Evolutionary conservation across 2,113 vertebrate species (phyloP).

Genomic region (Grallaria varia): DNA sequence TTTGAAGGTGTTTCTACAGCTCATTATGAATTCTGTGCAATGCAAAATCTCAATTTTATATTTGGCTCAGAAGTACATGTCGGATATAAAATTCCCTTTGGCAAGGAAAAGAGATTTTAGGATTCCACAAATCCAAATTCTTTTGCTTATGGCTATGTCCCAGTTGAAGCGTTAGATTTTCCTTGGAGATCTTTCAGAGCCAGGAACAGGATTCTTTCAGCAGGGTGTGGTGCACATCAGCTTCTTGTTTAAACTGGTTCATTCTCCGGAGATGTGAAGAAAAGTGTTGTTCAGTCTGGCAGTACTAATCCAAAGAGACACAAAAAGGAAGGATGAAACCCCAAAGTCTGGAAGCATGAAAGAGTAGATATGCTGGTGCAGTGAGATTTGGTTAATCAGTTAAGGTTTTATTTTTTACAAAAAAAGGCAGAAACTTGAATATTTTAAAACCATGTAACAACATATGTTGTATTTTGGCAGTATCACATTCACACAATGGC

Average conservation of each 20-base stretch:
- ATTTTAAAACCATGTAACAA: not conserved
- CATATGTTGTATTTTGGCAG: not conserved
- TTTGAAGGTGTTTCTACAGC: conserved; percentile 3
- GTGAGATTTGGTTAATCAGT: not conserved
- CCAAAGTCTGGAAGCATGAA: not conserved
- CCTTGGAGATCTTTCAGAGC: conserved; percentile 3
- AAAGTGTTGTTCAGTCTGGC: not conserved
- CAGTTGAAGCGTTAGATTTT: not conserved
- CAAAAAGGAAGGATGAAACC: not conserved
- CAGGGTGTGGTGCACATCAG: not conserved
- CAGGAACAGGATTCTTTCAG: not conserved
- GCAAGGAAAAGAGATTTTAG: not conserved
- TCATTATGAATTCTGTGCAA: conserved; percentile 19
- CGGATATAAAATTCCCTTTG: conserved; percentile 34
- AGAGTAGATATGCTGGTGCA: not conserved
- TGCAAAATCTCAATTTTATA: conserved; percentile 11
- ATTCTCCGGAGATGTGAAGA: not conserved
- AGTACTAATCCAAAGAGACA: conserved; percentile 5
- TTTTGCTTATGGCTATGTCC: not conserved
- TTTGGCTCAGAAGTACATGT: not conserved
- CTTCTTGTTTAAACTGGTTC: not conserved
- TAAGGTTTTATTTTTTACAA: not conserved
- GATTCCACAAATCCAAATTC: not conserved
- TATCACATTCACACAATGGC: not conserved
- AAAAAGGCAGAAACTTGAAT: not conserved